Evolutionary conservation across 2,888 invertebrate species (phyloP).

Genomic region (Agonopterix heracliana): DNA sequence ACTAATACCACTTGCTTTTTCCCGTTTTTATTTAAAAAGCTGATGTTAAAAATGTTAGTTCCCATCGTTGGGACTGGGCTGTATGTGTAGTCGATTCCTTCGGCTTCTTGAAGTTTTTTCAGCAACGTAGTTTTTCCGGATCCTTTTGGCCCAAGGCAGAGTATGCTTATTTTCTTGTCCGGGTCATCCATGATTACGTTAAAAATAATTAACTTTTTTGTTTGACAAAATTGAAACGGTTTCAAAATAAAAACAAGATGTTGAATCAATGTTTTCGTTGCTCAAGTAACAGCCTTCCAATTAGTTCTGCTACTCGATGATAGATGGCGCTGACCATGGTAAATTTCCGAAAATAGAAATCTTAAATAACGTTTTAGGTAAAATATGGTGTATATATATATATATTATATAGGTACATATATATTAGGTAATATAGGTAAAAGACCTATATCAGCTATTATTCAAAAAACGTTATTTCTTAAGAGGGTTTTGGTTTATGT

Average conservation of each 20-base stretch:
- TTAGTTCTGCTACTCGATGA: slow-evolving; percentile 34
- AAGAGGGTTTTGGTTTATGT: too few species aligned
- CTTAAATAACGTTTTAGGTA: too few species aligned
- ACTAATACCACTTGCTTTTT: slow-evolving; percentile 75
- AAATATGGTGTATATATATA: too few species aligned
- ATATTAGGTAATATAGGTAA: too few species aligned
- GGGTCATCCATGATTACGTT: slow-evolving; percentile 47
- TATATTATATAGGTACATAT: too few species aligned
- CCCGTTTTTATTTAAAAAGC: slow-evolving; percentile 62
- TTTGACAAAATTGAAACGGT: neutral
- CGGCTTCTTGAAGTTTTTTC: slow-evolving; percentile 82
- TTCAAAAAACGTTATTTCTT: too few species aligned
- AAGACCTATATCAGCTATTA: too few species aligned
- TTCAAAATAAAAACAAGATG: slow-evolving; percentile 4
- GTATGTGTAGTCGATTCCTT: slow-evolving; percentile 84
- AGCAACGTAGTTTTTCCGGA: slow-evolving; percentile 89
- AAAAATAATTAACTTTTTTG: neutral
- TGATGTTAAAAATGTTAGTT: slow-evolving; percentile 83
- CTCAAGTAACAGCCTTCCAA: slow-evolving; percentile 1
- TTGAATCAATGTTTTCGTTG: slow-evolving; percentile 33
- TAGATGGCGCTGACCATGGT: slow-evolving; percentile 38
- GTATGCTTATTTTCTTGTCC: slow-evolving; percentile 56
- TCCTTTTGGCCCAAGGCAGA: slow-evolving; percentile 87
- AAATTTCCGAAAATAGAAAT: slow-evolving; percentile 1
- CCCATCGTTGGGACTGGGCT: slow-evolving; percentile 89